Conservation (phyloP, 2,113 vertebrate genomes). For the Barnardius zonarius region DNA sequence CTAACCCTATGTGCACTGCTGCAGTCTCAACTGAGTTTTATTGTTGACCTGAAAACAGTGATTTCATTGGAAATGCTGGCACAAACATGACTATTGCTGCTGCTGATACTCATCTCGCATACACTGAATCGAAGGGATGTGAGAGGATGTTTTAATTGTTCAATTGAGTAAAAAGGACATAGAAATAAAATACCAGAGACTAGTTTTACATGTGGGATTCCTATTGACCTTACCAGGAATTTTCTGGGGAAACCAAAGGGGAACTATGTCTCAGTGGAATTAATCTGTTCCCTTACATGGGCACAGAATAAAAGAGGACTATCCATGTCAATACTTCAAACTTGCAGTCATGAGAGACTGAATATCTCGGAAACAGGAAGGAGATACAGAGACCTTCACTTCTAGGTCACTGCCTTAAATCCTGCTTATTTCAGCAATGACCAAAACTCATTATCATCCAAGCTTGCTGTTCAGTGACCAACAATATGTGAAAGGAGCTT, state of each 20-base stretch:
- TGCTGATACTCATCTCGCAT: constrained; percentile 32
- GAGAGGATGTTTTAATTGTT: constrained; percentile 42
- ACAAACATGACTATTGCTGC: constrained; percentile 60
- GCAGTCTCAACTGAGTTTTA: constrained; percentile 26
- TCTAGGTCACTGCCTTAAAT: constrained; percentile 67
- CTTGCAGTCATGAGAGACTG: constrained; percentile 42
- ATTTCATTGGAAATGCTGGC: constrained; percentile 63
- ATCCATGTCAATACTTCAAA: constrained; percentile 52
- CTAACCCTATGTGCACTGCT: background rate
- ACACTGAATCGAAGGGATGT: constrained; percentile 21
- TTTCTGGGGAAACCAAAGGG: constrained; percentile 9
- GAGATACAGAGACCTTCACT: constrained; percentile 48
- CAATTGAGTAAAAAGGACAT: constrained; percentile 39
- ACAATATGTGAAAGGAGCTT: constrained; percentile 61
- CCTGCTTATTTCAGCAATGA: constrained; percentile 67
- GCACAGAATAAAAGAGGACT: background rate
- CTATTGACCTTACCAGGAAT: constrained; percentile 26
- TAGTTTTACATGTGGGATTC: constrained; percentile 10
- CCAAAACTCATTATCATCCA: constrained; percentile 65
- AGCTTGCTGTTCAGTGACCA: constrained; percentile 47
- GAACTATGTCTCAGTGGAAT: background rate
- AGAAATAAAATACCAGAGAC: background rate
- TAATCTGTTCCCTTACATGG: background rate
- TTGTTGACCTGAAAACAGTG: constrained; percentile 61
- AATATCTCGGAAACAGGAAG: constrained; percentile 46